Evolutionary conservation across 2,797 vertebrate species (phyloP), one percentile per base, ranked within the genome.

Genomic region (Acrossocheilus fasciatus): DNA sequence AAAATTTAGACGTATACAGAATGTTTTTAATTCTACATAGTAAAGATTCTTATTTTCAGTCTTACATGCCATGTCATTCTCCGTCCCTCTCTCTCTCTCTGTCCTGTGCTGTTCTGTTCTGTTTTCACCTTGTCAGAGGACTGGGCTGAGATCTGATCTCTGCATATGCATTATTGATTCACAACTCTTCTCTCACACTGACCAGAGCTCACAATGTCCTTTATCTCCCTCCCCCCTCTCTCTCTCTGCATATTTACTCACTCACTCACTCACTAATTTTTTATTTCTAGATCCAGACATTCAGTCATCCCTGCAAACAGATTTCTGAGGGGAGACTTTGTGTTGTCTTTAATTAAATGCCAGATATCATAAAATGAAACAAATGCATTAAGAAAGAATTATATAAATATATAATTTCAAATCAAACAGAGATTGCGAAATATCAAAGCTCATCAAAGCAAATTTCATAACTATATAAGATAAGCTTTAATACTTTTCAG

Each of bases 141-240:
- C 89, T 85, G 78, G 62, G 43, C 82, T 85, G 88, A 89, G 89
- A 90, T 90, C 82, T 83, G 89, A 90, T 89, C 88, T 89, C 78
- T 89, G 84, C 86, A 88, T 90, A 90, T 90, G 89, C 88, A 90
- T 90, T 90, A 90, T 90, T 90, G 89, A 89, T 90, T 87, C 69
- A 79, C 47, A 66, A 62, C 54, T 50, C 77, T 30, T 73, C 82
- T 73, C 82, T 90, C 85, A 81, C 78, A 66, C 69, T 39, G 78
- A 68, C 75, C 36, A 72, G n/a, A 75, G 47, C 72, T 72, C 64
- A 43, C 18, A 20, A 23, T 72, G 72, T 34, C 77, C 77, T 68
- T 81, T 69, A 69, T 18, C 18, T 47, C n/a, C 23, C 34, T 54
- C 64, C 78, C 77, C 72, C 76, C 14, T 78, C 83, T 47, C 70